Evolutionary conservation across 2,888 invertebrate genomes (phyloP).

Genomic region (Mesorhabditis sp.): DNA sequence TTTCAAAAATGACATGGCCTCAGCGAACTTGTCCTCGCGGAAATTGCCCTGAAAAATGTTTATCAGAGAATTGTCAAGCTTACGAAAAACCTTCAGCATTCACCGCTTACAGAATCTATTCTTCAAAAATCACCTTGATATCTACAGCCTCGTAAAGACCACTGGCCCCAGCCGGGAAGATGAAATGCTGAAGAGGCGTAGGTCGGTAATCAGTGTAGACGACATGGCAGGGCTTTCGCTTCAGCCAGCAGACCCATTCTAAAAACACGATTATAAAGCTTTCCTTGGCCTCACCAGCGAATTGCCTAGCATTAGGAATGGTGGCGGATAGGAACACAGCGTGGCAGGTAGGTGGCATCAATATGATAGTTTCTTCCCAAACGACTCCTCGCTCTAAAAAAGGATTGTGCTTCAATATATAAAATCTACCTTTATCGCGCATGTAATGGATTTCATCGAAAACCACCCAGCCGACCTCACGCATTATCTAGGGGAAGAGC

Average conservation of each 20-base stretch:
- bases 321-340: conserved; percentile 98
- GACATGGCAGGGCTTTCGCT: conserved; percentile 83
- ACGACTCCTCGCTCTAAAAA: conserved; percentile 88
- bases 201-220: conserved; percentile 97
- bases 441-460: conserved; percentile 99
- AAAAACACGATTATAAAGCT: conserved; percentile 12
- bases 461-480: conserved; percentile 98
- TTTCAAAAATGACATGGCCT: conserved; percentile 84
- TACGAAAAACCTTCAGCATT: background rate
- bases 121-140: conserved; percentile 25
- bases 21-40: conserved; percentile 92
- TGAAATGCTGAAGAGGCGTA: conserved; percentile 93
- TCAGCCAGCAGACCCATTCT: conserved; percentile 55
- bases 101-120: background rate
- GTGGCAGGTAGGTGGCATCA: conserved; percentile 92
- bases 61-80: too few species aligned
- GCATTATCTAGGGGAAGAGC: conserved; percentile 93
- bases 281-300: conserved; percentile 60
- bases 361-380: conserved; percentile 97
- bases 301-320: conserved; percentile 94
- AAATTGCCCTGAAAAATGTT: conserved; percentile 73
- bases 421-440: conserved; percentile 75
- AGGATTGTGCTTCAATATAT: background rate
- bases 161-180: conserved; percentile 92
- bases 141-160: conserved; percentile 80